Evolutionary conservation across 2,113 vertebrate species (phyloP).

Genomic region (Haliaeetus leucogaster): DNA sequence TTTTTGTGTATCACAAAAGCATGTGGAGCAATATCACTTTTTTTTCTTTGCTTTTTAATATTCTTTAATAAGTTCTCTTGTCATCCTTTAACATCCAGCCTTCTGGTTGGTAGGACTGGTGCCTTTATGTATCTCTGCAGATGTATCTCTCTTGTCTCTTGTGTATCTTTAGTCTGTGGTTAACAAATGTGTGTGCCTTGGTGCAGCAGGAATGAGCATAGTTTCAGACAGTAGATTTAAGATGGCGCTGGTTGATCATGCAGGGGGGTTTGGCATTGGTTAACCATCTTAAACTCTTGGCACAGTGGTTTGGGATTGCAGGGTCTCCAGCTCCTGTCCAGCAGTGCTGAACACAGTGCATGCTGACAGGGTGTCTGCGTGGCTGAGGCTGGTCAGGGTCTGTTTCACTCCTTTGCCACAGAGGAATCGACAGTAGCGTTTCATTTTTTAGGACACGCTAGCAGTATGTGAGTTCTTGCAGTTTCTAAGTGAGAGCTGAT

Average conservation of each 20-base stretch:
- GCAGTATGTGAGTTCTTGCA: background rate
- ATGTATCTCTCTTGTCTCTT: background rate
- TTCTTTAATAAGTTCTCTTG: background rate
- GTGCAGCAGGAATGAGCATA: background rate
- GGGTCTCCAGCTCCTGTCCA: background rate
- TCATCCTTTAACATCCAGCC: background rate
- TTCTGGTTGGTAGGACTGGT: background rate
- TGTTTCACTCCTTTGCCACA: background rate
- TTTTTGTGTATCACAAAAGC: background rate
- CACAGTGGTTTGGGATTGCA: background rate
- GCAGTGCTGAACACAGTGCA: fast-evolving
- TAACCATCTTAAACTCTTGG: background rate
- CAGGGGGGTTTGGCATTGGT: background rate
- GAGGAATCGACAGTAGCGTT: background rate
- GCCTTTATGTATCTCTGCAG: background rate
- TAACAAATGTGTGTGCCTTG: fast-evolving
- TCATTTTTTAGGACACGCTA: background rate
- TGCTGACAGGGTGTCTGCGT: fast-evolving
- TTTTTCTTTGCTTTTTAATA: background rate
- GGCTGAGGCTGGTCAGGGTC: background rate
- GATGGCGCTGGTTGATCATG: fast-evolving
- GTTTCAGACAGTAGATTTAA: background rate
- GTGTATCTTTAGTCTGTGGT: fast-evolving
- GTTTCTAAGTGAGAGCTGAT: background rate
- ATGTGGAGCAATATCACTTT: fast-evolving